Percentiles rank a stretch among this genome's conserved stretches.
Conservation (phyloP, 1,140 invertebrate genomes). For the Papilio glaucus region DNA sequence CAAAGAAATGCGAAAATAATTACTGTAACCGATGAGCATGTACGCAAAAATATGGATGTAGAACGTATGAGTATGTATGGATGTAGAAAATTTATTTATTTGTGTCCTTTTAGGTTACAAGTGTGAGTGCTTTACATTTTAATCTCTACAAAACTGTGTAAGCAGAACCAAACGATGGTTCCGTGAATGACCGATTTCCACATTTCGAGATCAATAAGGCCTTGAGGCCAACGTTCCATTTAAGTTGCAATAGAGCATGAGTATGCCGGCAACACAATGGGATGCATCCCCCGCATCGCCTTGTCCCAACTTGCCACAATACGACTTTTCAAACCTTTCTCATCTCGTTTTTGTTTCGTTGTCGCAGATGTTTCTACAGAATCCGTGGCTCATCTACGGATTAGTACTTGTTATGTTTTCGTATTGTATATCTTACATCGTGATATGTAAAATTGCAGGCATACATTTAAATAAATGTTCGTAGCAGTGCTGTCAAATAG, state of each 20-base stretch:
- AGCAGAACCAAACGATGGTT: background rate
- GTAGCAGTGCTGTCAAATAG: too few species aligned
- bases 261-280: conserved; percentile 46
- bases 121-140: too few species aligned
- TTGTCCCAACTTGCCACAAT: conserved; percentile 71
- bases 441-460: conserved; percentile 45
- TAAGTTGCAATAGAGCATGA: conserved; percentile 40
- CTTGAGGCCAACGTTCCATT: conserved; percentile 41
- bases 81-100: too few species aligned
- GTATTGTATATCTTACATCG: conserved; percentile 64
- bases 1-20: too few species aligned
- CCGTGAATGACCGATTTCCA: background rate
- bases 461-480: conserved; percentile 38
- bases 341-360: conserved; percentile 77
- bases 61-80: too few species aligned
- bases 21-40: too few species aligned
- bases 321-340: conserved; percentile 74
- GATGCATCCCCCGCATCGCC: conserved; percentile 40
- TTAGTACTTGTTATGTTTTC: conserved; percentile 73
- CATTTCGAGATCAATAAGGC: conserved; percentile 29
- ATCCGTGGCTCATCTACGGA: conserved; percentile 71
- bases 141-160: background rate
- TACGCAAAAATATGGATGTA: too few species aligned
- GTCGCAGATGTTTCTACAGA: conserved; percentile 69
- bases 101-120: too few species aligned